These are phyloP conservation scores for Drosophila rubida DNA, from an alignment of 2,888 invertebrate species.

Conservation along the genomic window DNA sequence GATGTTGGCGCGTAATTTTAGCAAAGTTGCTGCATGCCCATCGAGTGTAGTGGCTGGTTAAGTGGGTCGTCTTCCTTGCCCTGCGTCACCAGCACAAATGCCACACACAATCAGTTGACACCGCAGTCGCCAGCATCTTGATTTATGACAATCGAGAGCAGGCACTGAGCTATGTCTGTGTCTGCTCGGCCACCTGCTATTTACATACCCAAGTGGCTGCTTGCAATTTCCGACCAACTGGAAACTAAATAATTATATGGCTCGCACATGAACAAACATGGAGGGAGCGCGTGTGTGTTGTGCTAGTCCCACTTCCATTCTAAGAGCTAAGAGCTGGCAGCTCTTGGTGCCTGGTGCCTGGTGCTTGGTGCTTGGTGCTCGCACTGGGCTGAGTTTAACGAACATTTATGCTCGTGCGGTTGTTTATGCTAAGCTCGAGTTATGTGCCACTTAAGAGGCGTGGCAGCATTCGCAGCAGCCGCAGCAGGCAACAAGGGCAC, in stretches of 20 bases:
- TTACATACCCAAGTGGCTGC: conserved; percentile 54
- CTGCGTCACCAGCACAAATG: too few relatives aligned
- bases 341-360: too few relatives aligned
- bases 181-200: conserved; percentile 46
- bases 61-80: too few relatives aligned
- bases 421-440: conserved; percentile 79
- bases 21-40: conserved; percentile 38
- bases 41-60: conserved; percentile 27
- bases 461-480: conserved; percentile 47
- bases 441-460: conserved; percentile 73
- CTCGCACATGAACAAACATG: conserved; percentile 6
- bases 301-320: conserved; percentile 7
- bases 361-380: too few relatives aligned
- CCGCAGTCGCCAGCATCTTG: conserved; percentile 53
- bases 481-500: conserved; percentile 47
- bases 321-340: conserved; percentile 5
- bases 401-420: conserved; percentile 79
- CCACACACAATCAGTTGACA: conserved; percentile 55
- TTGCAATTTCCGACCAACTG: conserved; percentile 67
- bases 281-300: background rate
- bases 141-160: conserved; percentile 78
- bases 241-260: conserved; percentile 78
- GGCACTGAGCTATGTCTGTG: background rate
- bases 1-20: conserved; percentile 62
- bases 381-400: conserved; percentile 60